Percentiles rank a stretch among this genome's conserved stretches.
These are phyloP conservation scores for Tapera naevia DNA, from an alignment of 2,797 vertebrate species.

Conservation along the genomic window DNA sequence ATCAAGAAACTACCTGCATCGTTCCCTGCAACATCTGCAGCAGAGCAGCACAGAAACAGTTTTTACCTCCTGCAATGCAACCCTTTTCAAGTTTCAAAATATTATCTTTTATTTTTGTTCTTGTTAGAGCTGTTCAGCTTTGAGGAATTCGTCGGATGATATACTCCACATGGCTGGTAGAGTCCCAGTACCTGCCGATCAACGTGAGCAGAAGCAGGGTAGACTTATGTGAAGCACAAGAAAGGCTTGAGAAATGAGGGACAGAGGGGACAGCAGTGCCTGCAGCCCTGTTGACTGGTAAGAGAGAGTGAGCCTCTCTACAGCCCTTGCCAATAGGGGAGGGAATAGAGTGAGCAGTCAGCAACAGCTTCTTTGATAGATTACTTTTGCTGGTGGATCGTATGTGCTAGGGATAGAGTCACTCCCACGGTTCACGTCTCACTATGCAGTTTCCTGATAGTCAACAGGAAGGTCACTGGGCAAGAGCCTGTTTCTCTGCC, in stretches of 20 bases:
- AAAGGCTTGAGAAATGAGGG: not conserved
- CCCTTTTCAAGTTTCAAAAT: not conserved
- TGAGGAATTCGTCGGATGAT: not conserved
- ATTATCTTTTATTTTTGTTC: accelerated
- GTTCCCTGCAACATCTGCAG: not conserved
- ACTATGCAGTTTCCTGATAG: not conserved
- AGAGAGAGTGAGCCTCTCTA: not conserved
- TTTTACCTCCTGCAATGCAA: not conserved
- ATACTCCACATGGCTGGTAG: accelerated
- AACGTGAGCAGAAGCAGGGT: not conserved
- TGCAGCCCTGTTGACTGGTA: accelerated
- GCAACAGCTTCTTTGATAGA: not conserved
- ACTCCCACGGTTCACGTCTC: accelerated
- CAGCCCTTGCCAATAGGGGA: not conserved
- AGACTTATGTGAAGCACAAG: accelerated
- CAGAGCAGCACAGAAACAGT: not conserved
- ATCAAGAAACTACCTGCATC: not conserved
- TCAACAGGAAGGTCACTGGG: not conserved
- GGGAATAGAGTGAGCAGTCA: not conserved
- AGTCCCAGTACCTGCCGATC: not conserved
- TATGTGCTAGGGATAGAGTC: not conserved
- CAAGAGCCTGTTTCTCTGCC: not conserved
- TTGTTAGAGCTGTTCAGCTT: not conserved
- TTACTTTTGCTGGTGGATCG: not conserved
- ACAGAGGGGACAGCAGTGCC: accelerated